Evolutionary conservation across 2,797 vertebrate genomes (phyloP).

Genomic region (Ciconia nigra): DNA sequence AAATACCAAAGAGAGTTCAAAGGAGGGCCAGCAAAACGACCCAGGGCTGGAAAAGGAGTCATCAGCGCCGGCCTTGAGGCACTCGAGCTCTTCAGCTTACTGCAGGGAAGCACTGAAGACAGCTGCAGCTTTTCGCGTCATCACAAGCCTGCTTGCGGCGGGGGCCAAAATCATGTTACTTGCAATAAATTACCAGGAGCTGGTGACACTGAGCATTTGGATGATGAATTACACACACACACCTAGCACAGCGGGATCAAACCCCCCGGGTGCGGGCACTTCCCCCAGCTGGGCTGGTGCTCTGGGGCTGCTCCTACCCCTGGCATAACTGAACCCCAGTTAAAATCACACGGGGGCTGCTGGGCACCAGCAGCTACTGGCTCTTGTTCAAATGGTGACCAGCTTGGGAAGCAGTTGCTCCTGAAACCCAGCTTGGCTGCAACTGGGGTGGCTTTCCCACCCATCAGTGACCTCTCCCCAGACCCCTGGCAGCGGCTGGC

Average conservation of each 20-base stretch:
- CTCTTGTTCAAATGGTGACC: background rate
- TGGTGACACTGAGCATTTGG: background rate
- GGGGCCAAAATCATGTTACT: background rate
- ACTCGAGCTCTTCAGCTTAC: background rate
- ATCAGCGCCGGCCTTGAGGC: background rate
- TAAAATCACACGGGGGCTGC: background rate
- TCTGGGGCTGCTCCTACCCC: background rate
- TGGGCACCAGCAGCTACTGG: background rate
- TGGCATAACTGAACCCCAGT: background rate
- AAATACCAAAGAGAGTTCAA: constrained; percentile 35
- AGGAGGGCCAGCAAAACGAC: constrained; percentile 1
- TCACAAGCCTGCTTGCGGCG: background rate
- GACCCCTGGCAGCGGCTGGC: background rate
- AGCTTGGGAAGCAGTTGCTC: background rate
- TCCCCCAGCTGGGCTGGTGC: background rate
- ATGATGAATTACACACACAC: background rate
- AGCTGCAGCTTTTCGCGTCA: constrained; percentile 11
- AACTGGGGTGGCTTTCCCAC: background rate
- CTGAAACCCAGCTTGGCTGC: background rate
- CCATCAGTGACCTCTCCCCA: background rate
- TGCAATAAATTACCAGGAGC: constrained; percentile 16
- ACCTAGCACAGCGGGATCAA: background rate
- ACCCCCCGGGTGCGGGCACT: background rate
- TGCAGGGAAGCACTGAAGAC: constrained; percentile 24
- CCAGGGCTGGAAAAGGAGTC: background rate